Evolutionary conservation across 2,888 invertebrate genomes (phyloP).

Genomic region (Campoletis raptor): DNA sequence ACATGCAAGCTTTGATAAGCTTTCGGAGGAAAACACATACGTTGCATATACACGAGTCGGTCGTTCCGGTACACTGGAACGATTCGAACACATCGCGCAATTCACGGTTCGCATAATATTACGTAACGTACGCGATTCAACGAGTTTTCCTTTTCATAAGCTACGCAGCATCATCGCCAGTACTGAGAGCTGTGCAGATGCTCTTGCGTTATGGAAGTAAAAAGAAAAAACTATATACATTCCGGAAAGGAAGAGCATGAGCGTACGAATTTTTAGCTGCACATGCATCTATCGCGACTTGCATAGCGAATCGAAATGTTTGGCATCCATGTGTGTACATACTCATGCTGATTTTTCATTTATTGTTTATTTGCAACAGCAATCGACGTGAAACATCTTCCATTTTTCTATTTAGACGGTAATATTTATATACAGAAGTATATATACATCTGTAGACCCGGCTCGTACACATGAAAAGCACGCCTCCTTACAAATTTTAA

Average conservation of each 20-base stretch:
- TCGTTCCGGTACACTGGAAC: slow-evolving; percentile 71
- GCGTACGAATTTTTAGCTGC: slow-evolving; percentile 31
- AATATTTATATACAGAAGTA: not conserved
- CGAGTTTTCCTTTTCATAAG: slow-evolving; percentile 77
- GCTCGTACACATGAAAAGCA: not conserved
- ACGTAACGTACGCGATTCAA: slow-evolving; percentile 78
- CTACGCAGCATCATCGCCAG: slow-evolving; percentile 65
- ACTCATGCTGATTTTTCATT: slow-evolving; percentile 32
- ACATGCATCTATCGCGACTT: slow-evolving; percentile 31
- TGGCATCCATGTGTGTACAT: not conserved
- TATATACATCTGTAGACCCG: not conserved
- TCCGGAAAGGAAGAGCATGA: slow-evolving; percentile 24
- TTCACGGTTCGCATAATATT: slow-evolving; percentile 80
- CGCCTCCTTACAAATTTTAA: slow-evolving; percentile 33
- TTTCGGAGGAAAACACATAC: slow-evolving; percentile 77
- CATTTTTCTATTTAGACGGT: slow-evolving; percentile 24
- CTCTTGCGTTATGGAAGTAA: slow-evolving; percentile 66
- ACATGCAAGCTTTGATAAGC: slow-evolving; percentile 84
- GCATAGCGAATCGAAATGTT: slow-evolving; percentile 35
- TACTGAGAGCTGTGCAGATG: slow-evolving; percentile 43
- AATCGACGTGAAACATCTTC: slow-evolving; percentile 39
- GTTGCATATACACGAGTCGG: slow-evolving; percentile 43
- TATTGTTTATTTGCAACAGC: slow-evolving; percentile 48
- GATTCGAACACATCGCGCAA: slow-evolving; percentile 78
- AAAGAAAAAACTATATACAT: slow-evolving; percentile 17